phyloP scores from a whole-genome alignment of 2,888 invertebrate species.

The Poecilobothrus nobilitatus region DNA sequence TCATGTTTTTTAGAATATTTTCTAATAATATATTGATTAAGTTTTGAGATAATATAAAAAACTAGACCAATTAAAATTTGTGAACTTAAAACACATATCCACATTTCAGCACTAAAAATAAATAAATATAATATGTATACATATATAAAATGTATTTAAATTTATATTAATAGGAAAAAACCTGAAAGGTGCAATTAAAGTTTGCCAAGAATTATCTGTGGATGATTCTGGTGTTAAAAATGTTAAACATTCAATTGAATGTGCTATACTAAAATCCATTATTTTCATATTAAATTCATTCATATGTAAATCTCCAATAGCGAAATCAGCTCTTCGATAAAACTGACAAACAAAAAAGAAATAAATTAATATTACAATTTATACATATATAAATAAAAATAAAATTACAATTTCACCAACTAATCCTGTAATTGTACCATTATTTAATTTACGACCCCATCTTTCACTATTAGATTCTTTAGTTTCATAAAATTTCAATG shows the following conservation, averaged over 20 bases:
- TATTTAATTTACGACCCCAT: conserved; percentile 58
- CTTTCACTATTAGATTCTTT: conserved; percentile 51
- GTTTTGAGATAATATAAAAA: conserved; percentile 56
- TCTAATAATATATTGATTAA: conserved; percentile 26
- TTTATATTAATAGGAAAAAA: conserved; percentile 45
- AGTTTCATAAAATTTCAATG: conserved; percentile 58
- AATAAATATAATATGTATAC: not conserved
- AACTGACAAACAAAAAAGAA: conserved; percentile 31
- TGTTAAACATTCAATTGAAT: conserved; percentile 74
- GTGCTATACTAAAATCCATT: conserved; percentile 67
- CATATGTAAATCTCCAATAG: conserved; percentile 69
- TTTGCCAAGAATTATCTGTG: conserved; percentile 76
- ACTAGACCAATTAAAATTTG: conserved; percentile 56
- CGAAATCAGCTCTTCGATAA: conserved; percentile 58
- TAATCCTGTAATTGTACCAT: conserved; percentile 62
- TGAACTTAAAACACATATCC: conserved; percentile 63
- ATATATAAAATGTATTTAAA: not conserved
- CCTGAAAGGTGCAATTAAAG: conserved; percentile 72
- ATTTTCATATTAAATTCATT: conserved; percentile 58
- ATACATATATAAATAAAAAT: not conserved
- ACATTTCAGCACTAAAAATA: conserved; percentile 56
- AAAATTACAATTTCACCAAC: conserved; percentile 57
- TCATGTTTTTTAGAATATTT: not conserved
- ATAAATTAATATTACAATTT: not conserved
- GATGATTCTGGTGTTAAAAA: conserved; percentile 75